Percentiles rank a stretch among this genome's conserved stretches.
Evolutionary conservation across 2,113 vertebrate species (phyloP).

Genomic region (Paracanthobrama guichenoti): DNA sequence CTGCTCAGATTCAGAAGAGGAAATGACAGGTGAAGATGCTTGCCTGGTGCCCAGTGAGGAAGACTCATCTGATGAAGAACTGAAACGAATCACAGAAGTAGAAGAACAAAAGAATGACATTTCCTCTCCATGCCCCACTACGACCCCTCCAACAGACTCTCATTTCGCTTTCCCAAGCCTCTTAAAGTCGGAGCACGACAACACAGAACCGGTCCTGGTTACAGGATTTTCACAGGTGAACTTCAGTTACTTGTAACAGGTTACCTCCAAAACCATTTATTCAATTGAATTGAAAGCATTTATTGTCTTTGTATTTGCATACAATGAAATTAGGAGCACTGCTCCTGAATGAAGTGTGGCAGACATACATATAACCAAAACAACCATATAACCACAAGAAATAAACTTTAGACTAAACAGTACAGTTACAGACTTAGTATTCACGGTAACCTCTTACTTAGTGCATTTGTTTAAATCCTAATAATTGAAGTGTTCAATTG

Average conservation of each 20-base stretch:
- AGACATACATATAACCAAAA: no score
- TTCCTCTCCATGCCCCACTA: conserved; percentile 41
- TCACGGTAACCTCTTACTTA: no score
- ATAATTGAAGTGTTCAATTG: no score
- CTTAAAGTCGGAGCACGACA: conserved; percentile 37
- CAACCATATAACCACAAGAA: no score
- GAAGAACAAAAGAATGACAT: conserved; percentile 41
- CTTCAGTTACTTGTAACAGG: neutral
- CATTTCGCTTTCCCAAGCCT: neutral
- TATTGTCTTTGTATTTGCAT: no score
- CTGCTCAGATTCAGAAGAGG: conserved; percentile 62
- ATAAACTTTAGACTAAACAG: no score
- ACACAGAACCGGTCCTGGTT: conserved; percentile 49
- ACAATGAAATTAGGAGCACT: no score
- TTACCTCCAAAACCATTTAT: neutral
- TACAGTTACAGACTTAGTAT: no score
- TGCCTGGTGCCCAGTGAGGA: conserved; percentile 53
- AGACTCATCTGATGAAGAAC: conserved; percentile 65
- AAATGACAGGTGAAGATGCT: conserved; percentile 65
- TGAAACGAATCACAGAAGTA: conserved; percentile 36
- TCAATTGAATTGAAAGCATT: no score
- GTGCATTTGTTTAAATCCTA: no score
- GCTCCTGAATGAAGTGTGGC: no score
- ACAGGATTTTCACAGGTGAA: conserved; percentile 63
- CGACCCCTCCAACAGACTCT: neutral